Conservation (phyloP, 2,888 invertebrate genomes). For the Boloria euphrosyne region DNA sequence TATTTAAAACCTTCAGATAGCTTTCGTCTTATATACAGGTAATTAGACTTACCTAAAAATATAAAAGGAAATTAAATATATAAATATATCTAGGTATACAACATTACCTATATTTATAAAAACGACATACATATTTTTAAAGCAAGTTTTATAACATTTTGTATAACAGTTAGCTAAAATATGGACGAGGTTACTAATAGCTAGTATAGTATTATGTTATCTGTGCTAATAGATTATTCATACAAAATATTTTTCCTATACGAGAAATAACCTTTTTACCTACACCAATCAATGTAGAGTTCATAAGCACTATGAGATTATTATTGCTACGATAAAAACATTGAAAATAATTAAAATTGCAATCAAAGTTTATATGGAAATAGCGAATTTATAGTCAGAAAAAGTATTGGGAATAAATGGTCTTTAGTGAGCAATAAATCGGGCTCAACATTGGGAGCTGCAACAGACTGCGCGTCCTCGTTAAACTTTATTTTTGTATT, state of each 20-base stretch:
- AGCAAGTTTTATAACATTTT: no score
- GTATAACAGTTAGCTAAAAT: no score
- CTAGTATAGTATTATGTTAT: no score
- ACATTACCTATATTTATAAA: no score
- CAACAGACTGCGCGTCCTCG: slow-evolving; percentile 71
- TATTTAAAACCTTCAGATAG: slow-evolving; percentile 15
- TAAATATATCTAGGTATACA: not conserved
- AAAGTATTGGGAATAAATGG: slow-evolving; percentile 69
- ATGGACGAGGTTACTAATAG: no score
- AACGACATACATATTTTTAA: no score
- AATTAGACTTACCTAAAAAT: not conserved
- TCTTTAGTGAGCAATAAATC: slow-evolving; percentile 69
- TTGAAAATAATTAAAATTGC: slow-evolving; percentile 11
- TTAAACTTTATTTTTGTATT: slow-evolving; percentile 80
- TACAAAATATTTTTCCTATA: no score
- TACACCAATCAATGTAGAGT: no score
- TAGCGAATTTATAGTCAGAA: slow-evolving; percentile 55
- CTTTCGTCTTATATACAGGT: not conserved
- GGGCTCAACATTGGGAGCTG: slow-evolving; percentile 70
- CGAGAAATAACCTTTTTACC: no score
- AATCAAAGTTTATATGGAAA: slow-evolving; percentile 30
- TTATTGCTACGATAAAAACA: no score
- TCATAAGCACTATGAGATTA: no score
- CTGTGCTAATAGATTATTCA: no score
- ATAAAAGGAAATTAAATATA: not conserved